Percentiles rank a stretch among this genome's conserved stretches.
Evolutionary conservation across 2,888 invertebrate genomes (phyloP).

Genomic region (Eilema griseolum): DNA sequence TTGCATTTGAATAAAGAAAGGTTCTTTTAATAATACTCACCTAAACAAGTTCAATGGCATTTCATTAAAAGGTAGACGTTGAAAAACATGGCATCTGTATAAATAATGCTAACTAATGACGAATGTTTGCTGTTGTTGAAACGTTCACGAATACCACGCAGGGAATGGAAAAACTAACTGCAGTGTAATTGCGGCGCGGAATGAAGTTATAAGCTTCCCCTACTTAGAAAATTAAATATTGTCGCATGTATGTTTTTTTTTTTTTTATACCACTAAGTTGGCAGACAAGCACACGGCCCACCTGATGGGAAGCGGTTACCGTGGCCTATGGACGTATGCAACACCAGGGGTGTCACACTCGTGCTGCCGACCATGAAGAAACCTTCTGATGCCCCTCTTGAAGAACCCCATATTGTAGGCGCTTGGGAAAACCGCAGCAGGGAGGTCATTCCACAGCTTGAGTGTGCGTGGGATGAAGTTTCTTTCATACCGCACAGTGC

Average conservation of each 20-base stretch:
- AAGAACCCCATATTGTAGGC: no score
- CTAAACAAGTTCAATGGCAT: constrained; percentile 53
- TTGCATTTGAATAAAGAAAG: constrained; percentile 40
- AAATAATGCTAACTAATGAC: constrained; percentile 78
- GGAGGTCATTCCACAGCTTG: no score
- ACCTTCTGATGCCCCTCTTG: no score
- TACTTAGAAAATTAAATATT: constrained; percentile 35
- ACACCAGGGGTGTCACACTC: no score
- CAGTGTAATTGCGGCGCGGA: constrained; percentile 73
- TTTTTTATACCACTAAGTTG: no score
- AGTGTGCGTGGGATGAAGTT: no score
- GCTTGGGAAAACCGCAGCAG: no score
- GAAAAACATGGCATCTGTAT: constrained; percentile 72
- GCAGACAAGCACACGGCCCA: no score
- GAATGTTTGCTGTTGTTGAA: constrained; percentile 75
- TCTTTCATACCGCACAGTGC: no score
- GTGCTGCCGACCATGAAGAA: no score
- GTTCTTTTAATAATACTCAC: constrained; percentile 40
- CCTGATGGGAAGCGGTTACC: no score
- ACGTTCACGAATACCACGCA: constrained; percentile 63
- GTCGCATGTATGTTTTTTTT: constrained; percentile 30
- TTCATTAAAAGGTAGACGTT: constrained; percentile 74
- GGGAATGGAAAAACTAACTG: constrained; percentile 62
- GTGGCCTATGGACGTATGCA: no score
- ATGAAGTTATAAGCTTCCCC: constrained; percentile 72